Conservation (phyloP, 2,888 invertebrate species). For the Lordiphosa andalusiaca region DNA sequence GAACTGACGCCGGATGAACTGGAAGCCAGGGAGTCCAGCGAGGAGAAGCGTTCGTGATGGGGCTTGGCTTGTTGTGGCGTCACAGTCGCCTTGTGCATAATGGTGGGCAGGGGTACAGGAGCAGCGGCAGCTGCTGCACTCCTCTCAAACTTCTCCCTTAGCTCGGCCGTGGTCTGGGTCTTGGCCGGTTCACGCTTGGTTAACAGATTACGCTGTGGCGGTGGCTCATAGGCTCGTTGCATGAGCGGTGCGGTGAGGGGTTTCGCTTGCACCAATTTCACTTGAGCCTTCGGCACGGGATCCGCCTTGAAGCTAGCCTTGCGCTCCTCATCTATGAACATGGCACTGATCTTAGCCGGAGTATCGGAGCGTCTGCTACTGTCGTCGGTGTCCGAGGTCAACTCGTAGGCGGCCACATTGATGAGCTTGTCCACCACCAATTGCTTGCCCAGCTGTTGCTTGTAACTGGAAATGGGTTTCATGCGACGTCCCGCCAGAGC, state of each 20-base stretch:
- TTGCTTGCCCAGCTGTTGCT: constrained; percentile 58
- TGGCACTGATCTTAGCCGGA: constrained; percentile 80
- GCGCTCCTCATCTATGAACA: constrained; percentile 80
- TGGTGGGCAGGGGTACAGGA: constrained; percentile 30
- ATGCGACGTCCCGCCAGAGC: constrained; percentile 78
- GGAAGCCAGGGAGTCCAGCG: constrained; percentile 79
- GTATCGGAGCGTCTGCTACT: constrained; percentile 80
- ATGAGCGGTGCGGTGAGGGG: constrained; percentile 7
- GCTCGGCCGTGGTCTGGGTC: constrained; percentile 76
- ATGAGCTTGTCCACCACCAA: constrained; percentile 79
- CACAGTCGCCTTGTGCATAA: constrained; percentile 15
- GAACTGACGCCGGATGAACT: constrained; percentile 80
- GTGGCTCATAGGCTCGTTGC: too few relatives aligned
- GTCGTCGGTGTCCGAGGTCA: constrained; percentile 80
- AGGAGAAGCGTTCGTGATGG: constrained; percentile 80
- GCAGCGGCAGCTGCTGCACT: constrained; percentile 44
- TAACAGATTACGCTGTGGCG: constrained; percentile 22
- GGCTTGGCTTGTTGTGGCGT: constrained; percentile 40
- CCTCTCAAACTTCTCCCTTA: constrained; percentile 79
- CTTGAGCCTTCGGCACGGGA: constrained; percentile 71
- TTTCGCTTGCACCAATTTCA: constrained; percentile 43
- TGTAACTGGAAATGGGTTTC: constrained; percentile 54
- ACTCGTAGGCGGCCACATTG: constrained; percentile 80
- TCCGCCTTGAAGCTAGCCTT: constrained; percentile 80
- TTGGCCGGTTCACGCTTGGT: constrained; percentile 44